These are phyloP conservation scores for Corythornis cristatus DNA, from an alignment of 2,113 vertebrate species.

Conservation along the genomic window DNA sequence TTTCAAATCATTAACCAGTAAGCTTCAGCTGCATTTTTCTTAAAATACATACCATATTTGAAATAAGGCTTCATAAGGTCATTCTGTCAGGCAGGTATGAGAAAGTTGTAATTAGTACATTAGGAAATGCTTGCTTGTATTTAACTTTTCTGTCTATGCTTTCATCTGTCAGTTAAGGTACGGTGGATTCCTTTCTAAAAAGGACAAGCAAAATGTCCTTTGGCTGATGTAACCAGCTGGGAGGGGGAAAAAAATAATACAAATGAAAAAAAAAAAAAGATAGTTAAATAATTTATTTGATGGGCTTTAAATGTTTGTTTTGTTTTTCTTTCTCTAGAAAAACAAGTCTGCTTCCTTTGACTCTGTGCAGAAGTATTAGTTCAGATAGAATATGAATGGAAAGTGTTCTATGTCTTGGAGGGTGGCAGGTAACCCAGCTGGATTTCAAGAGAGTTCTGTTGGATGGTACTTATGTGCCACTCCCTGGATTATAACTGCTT, in stretches of 20 bases:
- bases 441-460: constrained; percentile 21
- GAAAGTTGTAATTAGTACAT: neutral
- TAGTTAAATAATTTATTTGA: neutral
- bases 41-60: neutral
- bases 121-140: neutral
- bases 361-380: neutral
- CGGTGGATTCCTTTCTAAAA: neutral
- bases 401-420: neutral
- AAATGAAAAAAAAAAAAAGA: neutral
- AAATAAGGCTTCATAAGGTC: neutral
- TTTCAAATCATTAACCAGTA: neutral
- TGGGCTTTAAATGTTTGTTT: neutral
- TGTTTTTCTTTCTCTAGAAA: neutral
- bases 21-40: neutral
- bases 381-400: neutral
- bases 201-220: neutral
- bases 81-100: neutral
- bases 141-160: neutral
- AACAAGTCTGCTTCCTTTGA: neutral
- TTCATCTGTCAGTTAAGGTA: neutral
- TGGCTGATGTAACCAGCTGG: neutral
- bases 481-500: neutral
- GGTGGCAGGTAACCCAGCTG: neutral
- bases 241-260: neutral
- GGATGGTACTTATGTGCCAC: neutral